Base-by-base conservation (phyloP, 1,140 invertebrate genomes). In the Heliconius hewitsoni region DNA sequence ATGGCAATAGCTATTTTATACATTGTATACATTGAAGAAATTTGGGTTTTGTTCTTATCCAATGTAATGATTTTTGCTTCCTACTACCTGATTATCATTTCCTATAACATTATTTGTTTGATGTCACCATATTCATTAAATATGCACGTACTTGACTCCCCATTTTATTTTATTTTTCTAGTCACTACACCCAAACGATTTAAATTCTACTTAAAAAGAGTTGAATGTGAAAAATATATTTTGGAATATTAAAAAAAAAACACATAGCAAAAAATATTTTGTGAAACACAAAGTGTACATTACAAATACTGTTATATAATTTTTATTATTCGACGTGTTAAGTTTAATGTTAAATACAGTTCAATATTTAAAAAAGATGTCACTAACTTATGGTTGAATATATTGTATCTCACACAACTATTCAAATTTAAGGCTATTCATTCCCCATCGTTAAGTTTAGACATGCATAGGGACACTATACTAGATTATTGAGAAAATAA, bases 401-500 rank as follows among this genome's bases (percentile, higher is more conserved):
- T 66, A 27, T 30, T 30, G 60, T 66, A 30, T 30, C 9, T 66
- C 60, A 30, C 60, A 66, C 11, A 30, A 30, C n/a, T 27, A 66
- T 66, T 27, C 11, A 66, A 66, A 66, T 23, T 27, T 66, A n/a
- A 66, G 23, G 60, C 23, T 27, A 30, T 13, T 13, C 27, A 18
- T 30, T 30, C 60, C 60, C 60, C 60, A 66, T 16, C 11, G 30
- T 66, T 27, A 66, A 57, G 55, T 57, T 60, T 60, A 27, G 9
- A 66, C 60, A 66, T 66, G 60, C 60, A 66, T 66, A 66, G 60
- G 60, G 74, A 18, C 30, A 79, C 52, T 75, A 73, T 42, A 39
- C 74, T 66, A 76, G 42, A 46, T 75, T 46, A 80, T n/a, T 34
- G 30, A 73, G 75, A 80, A 94, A 93, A 91, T 90, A 90, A 94